Conservation (phyloP, 2,888 invertebrate species). For the Drosophila cyrtoloma region DNA sequence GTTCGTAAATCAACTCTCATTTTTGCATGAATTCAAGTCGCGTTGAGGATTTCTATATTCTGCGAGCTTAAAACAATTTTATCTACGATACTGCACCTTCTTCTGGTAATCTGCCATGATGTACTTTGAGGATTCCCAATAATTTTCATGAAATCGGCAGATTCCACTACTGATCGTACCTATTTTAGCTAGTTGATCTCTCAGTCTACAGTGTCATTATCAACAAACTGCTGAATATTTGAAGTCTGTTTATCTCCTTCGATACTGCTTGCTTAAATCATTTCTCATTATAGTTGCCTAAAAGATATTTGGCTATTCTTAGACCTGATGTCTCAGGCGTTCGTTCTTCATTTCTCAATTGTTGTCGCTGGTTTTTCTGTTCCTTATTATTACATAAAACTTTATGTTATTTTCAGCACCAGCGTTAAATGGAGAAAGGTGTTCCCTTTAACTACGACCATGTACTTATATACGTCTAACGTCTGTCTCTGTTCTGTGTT, state of each 20-base stretch:
- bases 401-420: neutral
- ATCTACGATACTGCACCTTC: neutral
- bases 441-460: neutral
- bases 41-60: neutral
- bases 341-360: neutral
- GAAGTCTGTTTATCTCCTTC: too few species aligned
- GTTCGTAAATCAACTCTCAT: neutral
- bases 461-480: neutral
- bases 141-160: neutral
- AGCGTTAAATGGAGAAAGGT: too few species aligned
- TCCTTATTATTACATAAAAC: neutral
- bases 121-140: neutral
- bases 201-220: neutral
- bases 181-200: neutral
- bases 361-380: neutral
- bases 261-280: neutral
- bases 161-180: neutral
- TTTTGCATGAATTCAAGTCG: neutral
- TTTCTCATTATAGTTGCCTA: neutral
- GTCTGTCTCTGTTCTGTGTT: neutral
- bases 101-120: neutral
- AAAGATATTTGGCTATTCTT: neutral
- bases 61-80: neutral
- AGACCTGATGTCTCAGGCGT: too few species aligned
- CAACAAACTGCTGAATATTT: neutral